These are phyloP conservation scores for Rotaria socialis DNA, from an alignment of 2,888 invertebrate genomes.

Conservation along the genomic window DNA sequence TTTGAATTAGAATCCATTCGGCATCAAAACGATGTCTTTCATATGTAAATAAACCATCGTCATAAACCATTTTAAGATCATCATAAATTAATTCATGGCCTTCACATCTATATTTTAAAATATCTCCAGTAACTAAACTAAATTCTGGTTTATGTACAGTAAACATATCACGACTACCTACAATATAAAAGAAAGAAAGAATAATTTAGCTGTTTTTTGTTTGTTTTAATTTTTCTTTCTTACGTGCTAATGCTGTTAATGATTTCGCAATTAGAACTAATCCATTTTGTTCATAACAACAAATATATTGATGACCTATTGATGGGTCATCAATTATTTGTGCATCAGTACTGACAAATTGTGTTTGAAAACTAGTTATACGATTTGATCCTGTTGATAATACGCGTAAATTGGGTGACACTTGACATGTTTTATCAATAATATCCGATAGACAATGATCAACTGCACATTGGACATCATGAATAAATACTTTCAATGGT, in stretches of 20 bases:
- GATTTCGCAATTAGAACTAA: background rate
- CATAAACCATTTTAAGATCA: background rate
- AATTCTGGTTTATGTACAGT: background rate
- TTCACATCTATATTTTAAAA: background rate
- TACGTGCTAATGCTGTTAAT: background rate
- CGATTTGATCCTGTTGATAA: background rate
- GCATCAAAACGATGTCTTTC: background rate
- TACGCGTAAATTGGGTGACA: background rate
- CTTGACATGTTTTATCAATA: background rate
- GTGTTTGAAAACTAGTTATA: background rate
- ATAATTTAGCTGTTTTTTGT: no score
- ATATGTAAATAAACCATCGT: constrained; percentile 1
- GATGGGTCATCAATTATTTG: background rate
- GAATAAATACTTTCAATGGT: constrained; percentile 8
- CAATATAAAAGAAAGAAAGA: background rate
- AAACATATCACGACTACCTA: background rate
- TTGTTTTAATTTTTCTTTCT: background rate
- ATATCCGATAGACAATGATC: background rate
- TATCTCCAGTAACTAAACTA: background rate
- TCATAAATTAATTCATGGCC: constrained; percentile 2
- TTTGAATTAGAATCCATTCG: background rate
- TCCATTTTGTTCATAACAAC: constrained; percentile 19
- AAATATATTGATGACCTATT: background rate
- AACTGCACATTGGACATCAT: background rate
- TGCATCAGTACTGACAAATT: background rate